Base-by-base conservation (phyloP, 2,888 invertebrate genomes). In the Eilema caniola region DNA sequence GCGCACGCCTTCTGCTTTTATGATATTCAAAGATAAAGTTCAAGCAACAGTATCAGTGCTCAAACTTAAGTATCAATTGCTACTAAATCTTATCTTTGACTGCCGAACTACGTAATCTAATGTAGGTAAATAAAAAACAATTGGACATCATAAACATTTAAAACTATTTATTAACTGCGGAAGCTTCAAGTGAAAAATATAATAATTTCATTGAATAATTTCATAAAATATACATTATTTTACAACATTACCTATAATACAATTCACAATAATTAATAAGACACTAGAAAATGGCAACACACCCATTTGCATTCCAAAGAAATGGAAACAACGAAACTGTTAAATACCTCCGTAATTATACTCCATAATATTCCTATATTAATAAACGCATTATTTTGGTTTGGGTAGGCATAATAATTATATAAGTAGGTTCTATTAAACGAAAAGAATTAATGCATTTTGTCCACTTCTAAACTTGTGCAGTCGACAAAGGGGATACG, bases 221-320 rank as follows among this genome's bases (percentile, higher is more conserved):
- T 82, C 75, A 85, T 86, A 85, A 82, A 87, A 85, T 88, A 87
- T 86, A 86, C 87, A 86, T 76, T n/a, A 83, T 84, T 80, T 47
- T 82, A 82, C 83, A 83, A 83, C 76, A 73, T 72, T 82, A 82
- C 77, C 33, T 53, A 53, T 53, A 53, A 73, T 82, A 79, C 74
- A 83, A 69, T 79, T 72, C 71, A 72, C 67, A 74, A 53, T 53
- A 53, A 62, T 64, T 65, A 81, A 67, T 75, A 82, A 78, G 82
- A 82, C 84, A 78, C 80, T 80, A 78, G 69, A 74, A 75, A 74
- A 76, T 74, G 69, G 75, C 72, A 70, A 75, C 70, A 67, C 71
- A 28, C 53, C 53, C 71, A 60, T 71, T 71, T 72, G 31, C 76
- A 41, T 75, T 75, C 75, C 80, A 77, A 82, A 77, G 56, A 57